Evolutionary conservation across 1,140 invertebrate species (phyloP).

Genomic region (Cephus cinctus): DNA sequence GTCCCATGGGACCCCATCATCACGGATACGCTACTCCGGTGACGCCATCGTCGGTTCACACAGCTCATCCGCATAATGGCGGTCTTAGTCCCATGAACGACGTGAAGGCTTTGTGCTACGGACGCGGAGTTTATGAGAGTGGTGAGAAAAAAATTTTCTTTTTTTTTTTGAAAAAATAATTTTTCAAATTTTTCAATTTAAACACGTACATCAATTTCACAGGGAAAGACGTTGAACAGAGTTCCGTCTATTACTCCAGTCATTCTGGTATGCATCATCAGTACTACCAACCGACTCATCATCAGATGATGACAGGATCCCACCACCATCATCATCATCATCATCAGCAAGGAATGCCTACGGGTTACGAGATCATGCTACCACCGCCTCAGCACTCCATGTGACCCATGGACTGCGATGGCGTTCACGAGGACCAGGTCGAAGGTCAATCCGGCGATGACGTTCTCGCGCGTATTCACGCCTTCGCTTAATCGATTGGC

Average conservation of each 20-base stretch:
- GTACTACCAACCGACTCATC: conserved; percentile 51
- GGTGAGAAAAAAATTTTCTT: conserved; percentile 23
- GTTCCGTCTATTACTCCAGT: conserved; percentile 46
- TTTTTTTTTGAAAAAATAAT: conserved; percentile 7
- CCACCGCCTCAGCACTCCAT: conserved; percentile 50
- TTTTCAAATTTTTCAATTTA: no score
- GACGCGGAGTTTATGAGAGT: conserved; percentile 47
- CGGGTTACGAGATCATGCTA: conserved; percentile 52
- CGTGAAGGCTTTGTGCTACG: conserved; percentile 46
- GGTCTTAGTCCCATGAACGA: conserved; percentile 49
- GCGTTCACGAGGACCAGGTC: conserved; percentile 22
- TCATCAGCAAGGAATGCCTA: conserved; percentile 44
- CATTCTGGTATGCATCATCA: conserved; percentile 52
- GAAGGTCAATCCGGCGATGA: neutral
- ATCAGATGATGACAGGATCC: conserved; percentile 44
- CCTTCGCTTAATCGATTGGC: conserved; percentile 33
- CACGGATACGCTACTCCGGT: conserved; percentile 48
- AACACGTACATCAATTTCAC: conserved; percentile 1
- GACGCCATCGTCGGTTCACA: conserved; percentile 45
- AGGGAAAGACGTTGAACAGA: conserved; percentile 51
- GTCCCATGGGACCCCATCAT: conserved; percentile 46
- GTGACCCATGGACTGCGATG: conserved; percentile 44
- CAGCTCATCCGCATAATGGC: conserved; percentile 40
- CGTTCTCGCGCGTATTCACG: conserved; percentile 27
- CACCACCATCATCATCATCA: conserved; percentile 50